Conservation (phyloP, 2,113 vertebrate genomes). For the Abramis brama region DNA sequence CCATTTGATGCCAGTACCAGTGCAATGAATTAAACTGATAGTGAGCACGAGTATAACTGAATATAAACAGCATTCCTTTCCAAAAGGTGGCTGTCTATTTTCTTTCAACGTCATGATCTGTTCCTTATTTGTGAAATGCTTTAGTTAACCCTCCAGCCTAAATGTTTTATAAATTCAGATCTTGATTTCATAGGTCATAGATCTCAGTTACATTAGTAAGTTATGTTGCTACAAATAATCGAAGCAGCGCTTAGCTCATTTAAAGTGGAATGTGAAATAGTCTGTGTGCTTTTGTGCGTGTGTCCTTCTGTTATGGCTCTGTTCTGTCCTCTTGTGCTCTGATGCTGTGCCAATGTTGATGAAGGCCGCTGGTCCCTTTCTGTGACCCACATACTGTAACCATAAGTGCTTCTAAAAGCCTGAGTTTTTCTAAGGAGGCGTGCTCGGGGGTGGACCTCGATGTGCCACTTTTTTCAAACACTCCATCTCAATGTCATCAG, state of each 20-base stretch:
- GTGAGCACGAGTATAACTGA: background rate
- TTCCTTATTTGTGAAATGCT: background rate
- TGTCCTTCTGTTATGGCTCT: constrained; percentile 12
- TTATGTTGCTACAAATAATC: background rate
- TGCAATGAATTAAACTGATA: background rate
- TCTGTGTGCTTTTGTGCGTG: background rate
- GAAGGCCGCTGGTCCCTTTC: constrained; percentile 46
- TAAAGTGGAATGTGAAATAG: background rate
- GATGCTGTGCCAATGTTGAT: constrained; percentile 38
- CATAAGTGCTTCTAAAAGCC: constrained; percentile 57
- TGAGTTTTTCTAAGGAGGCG: constrained; percentile 49
- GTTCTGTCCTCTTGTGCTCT: constrained; percentile 31
- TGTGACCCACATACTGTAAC: constrained; percentile 48
- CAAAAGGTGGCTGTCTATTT: background rate
- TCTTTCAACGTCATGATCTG: background rate
- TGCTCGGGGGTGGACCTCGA: constrained; percentile 32
- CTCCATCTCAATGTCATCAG: constrained; percentile 3
- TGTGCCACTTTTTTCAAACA: constrained; percentile 37
- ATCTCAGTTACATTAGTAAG: constrained; percentile 9
- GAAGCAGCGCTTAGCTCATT: background rate
- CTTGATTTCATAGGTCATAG: background rate
- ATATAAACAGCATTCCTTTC: background rate
- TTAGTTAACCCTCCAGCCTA: background rate
- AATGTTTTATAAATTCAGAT: background rate
- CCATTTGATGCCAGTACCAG: background rate